Base-by-base conservation (phyloP, 2,797 vertebrate species). In the Gadopsis bispinosus region DNA sequence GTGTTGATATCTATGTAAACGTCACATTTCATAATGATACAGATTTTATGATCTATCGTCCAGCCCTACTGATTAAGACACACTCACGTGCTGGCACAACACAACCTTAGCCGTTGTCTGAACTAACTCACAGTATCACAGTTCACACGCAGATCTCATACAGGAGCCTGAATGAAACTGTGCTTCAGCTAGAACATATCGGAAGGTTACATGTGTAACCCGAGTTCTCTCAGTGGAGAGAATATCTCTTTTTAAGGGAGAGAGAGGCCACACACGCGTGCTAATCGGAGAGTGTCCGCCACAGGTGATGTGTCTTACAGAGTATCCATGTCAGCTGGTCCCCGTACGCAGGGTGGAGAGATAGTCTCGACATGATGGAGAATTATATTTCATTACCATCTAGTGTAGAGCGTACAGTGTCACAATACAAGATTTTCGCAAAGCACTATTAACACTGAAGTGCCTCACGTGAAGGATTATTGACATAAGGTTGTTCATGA, bases 401-500 rank as follows among this genome's bases (percentile, higher is more conserved):
- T 76, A 71, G 77, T 75, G 75, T 72, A 75, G 35, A 74, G 79
- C 83, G 58, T 69, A 81, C 69, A 71, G 75, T 81, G 79, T 83
- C 50, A 83, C 79, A 59, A 65, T 66, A 67, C 75, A 80, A 80
- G 83, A 77, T 78, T 74, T 60, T 50, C 75, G 72, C 77, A 63
- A 83, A 84, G 62, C 73, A 58, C 59, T 53, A 63, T 16, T 22
- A 55, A 65, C 63, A 79, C 71, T 66, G 45, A 69, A 35, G 78
- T 43, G 79, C 59, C 19, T 75, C 47, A 75, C 66, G 48, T 33
- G 14, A 67, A 75, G 64, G 39, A 13, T 45, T 33, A 56, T 2
- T 59, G 53, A 79, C 47, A 59, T 67, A 14, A 43, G 41, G n/a
- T 77, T 65, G 73, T 41, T 65, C 39, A 43, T 13, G 35, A 66